A percentile compares a stretch with the other conserved stretches of the same genome.
Conservation (phyloP, 2,888 invertebrate genomes). For the Xestia xanthographa region DNA sequence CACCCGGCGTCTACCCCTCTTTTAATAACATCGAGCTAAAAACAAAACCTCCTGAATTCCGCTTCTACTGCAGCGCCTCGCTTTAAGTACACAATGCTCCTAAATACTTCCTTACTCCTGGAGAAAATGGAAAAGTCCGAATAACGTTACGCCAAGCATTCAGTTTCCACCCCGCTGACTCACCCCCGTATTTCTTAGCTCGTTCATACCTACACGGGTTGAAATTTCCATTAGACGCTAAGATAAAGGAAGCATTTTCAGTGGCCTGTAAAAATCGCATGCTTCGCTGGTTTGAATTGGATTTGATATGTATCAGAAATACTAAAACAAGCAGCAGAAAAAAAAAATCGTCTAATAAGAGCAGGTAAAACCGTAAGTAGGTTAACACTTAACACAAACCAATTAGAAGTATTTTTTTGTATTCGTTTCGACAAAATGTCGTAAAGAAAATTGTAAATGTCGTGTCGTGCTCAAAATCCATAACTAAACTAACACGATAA, state of each 20-base stretch:
- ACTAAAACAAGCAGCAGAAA: not conserved
- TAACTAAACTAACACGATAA: not conserved
- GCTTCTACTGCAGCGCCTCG: constrained; percentile 7
- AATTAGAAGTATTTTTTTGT: not conserved
- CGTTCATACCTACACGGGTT: constrained; percentile 48
- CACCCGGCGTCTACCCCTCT: no score
- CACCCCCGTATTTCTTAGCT: constrained; percentile 54
- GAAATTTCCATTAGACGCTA: constrained; percentile 60
- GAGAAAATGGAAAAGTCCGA: constrained; percentile 55
- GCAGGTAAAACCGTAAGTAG: not conserved
- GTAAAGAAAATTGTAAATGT: constrained; percentile 1
- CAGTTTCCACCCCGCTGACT: constrained; percentile 52
- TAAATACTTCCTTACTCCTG: constrained; percentile 47
- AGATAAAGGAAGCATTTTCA: constrained; percentile 63
- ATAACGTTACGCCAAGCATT: constrained; percentile 49
- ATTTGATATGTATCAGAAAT: constrained; percentile 34
- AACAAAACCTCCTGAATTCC: constrained; percentile 31
- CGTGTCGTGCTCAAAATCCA: constrained; percentile 9
- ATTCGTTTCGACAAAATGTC: constrained; percentile 1
- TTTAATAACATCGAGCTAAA: constrained; percentile 32
- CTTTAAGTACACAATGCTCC: constrained; percentile 45
- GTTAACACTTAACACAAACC: constrained; percentile 4
- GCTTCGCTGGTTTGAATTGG: constrained; percentile 48
- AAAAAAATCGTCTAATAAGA: not conserved
- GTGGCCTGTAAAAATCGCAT: constrained; percentile 52